Conservation (phyloP, 2,797 vertebrate genomes). For the Platalea minor region DNA sequence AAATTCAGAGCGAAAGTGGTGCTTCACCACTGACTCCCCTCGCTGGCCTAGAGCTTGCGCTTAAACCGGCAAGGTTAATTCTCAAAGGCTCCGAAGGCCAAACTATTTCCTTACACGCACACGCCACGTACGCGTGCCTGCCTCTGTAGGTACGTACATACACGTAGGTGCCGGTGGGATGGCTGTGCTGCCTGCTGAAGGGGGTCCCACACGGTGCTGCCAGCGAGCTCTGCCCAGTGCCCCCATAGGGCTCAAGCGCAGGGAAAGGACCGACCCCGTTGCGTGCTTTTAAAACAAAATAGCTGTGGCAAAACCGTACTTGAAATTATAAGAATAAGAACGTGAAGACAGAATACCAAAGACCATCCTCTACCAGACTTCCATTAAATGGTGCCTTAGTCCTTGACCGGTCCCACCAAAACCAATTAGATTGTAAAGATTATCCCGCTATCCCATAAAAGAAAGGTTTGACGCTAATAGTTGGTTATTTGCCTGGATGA, state of each 20-base stretch:
- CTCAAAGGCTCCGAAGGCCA: not conserved
- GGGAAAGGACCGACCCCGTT: not conserved
- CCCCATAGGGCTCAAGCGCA: not conserved
- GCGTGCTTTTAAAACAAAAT: not conserved
- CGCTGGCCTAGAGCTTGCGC: not conserved
- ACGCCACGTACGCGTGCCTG: rapidly evolving
- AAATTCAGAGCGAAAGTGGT: not conserved
- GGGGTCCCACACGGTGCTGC: not conserved
- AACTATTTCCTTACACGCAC: not conserved
- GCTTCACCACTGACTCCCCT: not conserved
- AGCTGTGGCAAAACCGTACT: not conserved
- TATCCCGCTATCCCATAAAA: rapidly evolving
- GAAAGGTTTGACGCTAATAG: not conserved
- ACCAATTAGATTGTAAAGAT: not conserved
- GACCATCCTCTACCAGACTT: not conserved
- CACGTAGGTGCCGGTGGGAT: rapidly evolving
- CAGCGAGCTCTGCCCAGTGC: not conserved
- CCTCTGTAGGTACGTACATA: rapidly evolving
- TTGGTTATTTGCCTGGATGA: not conserved
- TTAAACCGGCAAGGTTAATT: not conserved
- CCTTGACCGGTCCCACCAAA: not conserved
- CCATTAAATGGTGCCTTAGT: rapidly evolving
- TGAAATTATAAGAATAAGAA: not conserved
- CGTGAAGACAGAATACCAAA: rapidly evolving
- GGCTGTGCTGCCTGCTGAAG: not conserved